Conservation (phyloP, 2,888 invertebrate species). For the Phrixothrix hirtus region DNA sequence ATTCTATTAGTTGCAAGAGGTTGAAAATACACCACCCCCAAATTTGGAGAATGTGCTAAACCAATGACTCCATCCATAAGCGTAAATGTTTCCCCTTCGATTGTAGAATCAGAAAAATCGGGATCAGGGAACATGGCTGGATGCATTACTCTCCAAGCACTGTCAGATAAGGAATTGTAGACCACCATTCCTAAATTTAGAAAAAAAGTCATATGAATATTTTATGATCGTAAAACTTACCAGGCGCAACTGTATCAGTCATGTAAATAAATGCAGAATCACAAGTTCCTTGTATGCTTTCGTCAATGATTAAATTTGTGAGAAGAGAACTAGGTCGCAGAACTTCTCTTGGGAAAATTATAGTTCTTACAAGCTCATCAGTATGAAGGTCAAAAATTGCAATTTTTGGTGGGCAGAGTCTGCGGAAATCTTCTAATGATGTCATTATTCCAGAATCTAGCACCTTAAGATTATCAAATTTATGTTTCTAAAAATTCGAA, state of each 20-base stretch:
- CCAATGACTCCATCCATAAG: constrained; percentile 78
- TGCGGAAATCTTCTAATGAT: constrained; percentile 68
- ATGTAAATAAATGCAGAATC: constrained; percentile 81
- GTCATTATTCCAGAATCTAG: constrained; percentile 77
- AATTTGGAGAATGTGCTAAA: constrained; percentile 67
- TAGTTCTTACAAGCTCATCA: constrained; percentile 68
- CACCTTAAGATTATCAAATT: too few relatives aligned
- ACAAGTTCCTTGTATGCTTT: constrained; percentile 67
- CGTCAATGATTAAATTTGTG: constrained; percentile 80
- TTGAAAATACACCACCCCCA: constrained; percentile 69
- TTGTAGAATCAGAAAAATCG: constrained; percentile 73
- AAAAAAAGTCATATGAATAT: too few relatives aligned
- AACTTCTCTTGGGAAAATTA: constrained; percentile 75
- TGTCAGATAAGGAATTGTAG: constrained; percentile 73
- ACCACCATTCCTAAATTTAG: constrained; percentile 58
- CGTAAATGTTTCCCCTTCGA: constrained; percentile 69
- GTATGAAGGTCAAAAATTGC: constrained; percentile 78
- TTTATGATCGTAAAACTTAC: constrained; percentile 52
- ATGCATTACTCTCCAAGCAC: constrained; percentile 79
- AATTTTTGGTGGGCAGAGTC: constrained; percentile 77
- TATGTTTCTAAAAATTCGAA: too few relatives aligned
- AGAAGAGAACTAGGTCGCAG: constrained; percentile 75
- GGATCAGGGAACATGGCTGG: constrained; percentile 87
- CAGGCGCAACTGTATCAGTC: constrained; percentile 80
- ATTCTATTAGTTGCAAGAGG: constrained; percentile 75